A percentile compares a stretch with the other conserved stretches of the same genome.
These are phyloP conservation scores for Cetonia aurata DNA, from an alignment of 2,888 invertebrate genomes.

Conservation along the genomic window DNA sequence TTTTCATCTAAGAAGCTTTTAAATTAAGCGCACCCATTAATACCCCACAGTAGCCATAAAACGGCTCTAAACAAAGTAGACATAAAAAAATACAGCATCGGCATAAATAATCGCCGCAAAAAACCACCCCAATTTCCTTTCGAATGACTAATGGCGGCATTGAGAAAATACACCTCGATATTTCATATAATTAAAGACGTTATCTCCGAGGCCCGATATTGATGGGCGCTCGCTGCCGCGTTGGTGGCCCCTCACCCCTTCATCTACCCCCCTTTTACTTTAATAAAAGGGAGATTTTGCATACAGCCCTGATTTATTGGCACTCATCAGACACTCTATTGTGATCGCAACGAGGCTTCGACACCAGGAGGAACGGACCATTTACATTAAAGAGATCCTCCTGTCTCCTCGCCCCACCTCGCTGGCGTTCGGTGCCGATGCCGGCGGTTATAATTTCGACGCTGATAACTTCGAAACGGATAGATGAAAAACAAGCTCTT, in stretches of 20 bases:
- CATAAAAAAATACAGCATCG: constrained; percentile 13
- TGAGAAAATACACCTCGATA: constrained; percentile 48
- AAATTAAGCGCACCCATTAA: constrained; percentile 28
- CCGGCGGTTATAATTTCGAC: constrained; percentile 20
- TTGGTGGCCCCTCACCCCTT: constrained; percentile 48
- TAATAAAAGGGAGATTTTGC: constrained; percentile 65
- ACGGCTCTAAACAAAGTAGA: constrained; percentile 1
- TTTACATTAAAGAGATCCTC: constrained; percentile 60
- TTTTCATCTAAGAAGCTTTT: neutral
- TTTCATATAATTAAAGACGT: constrained; percentile 52
- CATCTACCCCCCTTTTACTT: constrained; percentile 36
- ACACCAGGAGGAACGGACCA: constrained; percentile 60
- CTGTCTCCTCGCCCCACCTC: neutral
- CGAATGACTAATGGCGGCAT: constrained; percentile 34
- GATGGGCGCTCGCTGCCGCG: constrained; percentile 38
- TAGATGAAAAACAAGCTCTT: constrained; percentile 25
- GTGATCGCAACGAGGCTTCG: constrained; percentile 56
- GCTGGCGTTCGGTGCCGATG: neutral
- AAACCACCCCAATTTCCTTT: constrained; percentile 36
- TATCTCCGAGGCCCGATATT: constrained; percentile 48
- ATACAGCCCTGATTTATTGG: constrained; percentile 69
- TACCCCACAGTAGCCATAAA: neutral
- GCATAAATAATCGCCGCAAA: constrained; percentile 24
- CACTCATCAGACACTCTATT: constrained; percentile 70
- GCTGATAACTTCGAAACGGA: constrained; percentile 20